Conservation (phyloP, 2,113 vertebrate species). For the Scortum barcoo region DNA sequence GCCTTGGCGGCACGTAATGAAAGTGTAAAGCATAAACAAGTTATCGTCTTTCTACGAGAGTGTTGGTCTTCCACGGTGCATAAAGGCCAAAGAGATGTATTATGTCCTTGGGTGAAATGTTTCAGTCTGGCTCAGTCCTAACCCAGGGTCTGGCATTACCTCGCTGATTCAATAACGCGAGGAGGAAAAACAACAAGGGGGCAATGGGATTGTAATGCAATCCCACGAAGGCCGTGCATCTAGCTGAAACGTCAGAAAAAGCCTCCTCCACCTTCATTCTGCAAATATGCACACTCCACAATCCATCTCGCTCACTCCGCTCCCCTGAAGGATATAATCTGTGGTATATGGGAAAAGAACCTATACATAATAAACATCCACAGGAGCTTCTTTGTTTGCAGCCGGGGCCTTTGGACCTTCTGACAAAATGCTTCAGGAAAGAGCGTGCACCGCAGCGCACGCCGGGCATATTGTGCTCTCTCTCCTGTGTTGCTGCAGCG, state of each 20-base stretch:
- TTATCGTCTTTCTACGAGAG: slow-evolving; percentile 36
- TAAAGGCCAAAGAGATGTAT: slow-evolving; percentile 44
- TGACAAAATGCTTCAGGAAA: slow-evolving; percentile 44
- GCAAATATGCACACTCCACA: slow-evolving; percentile 63
- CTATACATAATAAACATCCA: slow-evolving; percentile 73
- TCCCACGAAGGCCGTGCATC: slow-evolving; percentile 43
- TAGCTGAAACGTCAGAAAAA: slow-evolving; percentile 46
- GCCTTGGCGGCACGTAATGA: slow-evolving; percentile 38
- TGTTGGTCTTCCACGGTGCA: slow-evolving; percentile 9
- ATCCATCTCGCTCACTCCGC: slow-evolving; percentile 59
- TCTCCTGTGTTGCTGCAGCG: slow-evolving; percentile 35
- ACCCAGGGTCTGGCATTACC: slow-evolving; percentile 37
- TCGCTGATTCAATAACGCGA: slow-evolving; percentile 55
- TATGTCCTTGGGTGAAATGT: slow-evolving; percentile 48
- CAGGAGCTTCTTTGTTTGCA: slow-evolving; percentile 69
- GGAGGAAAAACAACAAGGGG: slow-evolving; percentile 34
- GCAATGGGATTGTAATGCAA: slow-evolving; percentile 50
- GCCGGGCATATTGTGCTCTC: slow-evolving; percentile 24
- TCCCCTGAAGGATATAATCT: slow-evolving; percentile 58
- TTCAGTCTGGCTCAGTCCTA: slow-evolving; percentile 22
- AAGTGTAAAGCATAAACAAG: slow-evolving; percentile 58
- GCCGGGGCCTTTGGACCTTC: slow-evolving; percentile 53
- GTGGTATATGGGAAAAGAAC: slow-evolving; percentile 42
- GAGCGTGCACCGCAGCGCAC: background rate
- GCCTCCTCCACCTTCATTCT: slow-evolving; percentile 35